Conservation (phyloP, 2,113 vertebrate genomes). For the Mellivora capensis region DNA sequence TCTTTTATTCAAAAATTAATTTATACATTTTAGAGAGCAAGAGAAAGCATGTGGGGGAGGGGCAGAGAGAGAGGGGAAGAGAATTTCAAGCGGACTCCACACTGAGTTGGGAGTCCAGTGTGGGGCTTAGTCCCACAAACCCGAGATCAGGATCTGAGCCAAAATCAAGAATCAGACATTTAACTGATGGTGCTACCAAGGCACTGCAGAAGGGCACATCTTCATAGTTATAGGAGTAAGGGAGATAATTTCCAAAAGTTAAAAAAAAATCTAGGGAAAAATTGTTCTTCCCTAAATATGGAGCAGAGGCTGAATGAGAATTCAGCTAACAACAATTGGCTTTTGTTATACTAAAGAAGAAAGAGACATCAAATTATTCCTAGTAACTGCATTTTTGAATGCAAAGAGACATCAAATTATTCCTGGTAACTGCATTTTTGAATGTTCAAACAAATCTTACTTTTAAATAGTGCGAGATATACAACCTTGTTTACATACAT, state of each 20-base stretch:
- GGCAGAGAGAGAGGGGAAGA: neutral
- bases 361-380: neutral
- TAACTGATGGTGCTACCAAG: neutral
- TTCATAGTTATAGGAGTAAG: neutral
- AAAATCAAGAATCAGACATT: neutral
- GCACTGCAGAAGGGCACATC: neutral
- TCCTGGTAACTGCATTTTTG: neutral
- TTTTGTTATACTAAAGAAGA: neutral
- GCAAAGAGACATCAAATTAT: neutral
- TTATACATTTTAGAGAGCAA: neutral
- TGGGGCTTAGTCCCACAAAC: neutral
- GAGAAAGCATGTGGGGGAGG: neutral
- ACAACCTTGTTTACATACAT: too few species aligned
- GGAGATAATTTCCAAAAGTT: neutral
- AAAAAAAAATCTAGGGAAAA: neutral
- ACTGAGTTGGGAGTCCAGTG: neutral
- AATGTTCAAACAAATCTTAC: neutral
- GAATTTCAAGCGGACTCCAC: neutral
- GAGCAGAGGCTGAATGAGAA: neutral
- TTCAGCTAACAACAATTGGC: neutral
- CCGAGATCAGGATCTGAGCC: neutral
- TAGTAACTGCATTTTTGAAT: neutral
- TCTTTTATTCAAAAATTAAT: neutral
- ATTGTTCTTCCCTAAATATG: neutral
- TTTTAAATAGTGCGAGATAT: neutral